Percentiles rank a stretch among this genome's conserved stretches.
Conservation (phyloP, 1,140 invertebrate genomes). For the Drosophila sturtevanti region DNA sequence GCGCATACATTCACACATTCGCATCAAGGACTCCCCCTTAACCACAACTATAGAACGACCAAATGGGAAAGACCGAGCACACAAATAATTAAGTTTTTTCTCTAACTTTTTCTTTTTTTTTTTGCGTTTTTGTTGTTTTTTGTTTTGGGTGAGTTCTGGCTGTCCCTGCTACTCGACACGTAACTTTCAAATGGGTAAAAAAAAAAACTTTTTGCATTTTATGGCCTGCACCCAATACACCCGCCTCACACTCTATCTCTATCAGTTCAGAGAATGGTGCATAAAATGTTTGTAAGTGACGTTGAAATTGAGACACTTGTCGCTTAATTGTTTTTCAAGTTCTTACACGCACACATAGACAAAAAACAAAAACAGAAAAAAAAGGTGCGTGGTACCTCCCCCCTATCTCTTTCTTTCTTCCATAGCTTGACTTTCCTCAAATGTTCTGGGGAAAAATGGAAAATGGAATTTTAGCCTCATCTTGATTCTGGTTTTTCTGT, state of each 20-base stretch:
- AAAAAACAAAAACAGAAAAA: conserved; percentile 26
- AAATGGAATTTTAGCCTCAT: conserved; percentile 62
- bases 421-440: conserved; percentile 8
- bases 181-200: conserved; percentile 70
- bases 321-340: conserved; percentile 80
- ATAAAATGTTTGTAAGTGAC: conserved; percentile 81
- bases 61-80: conserved; percentile 13
- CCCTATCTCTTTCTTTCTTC: background rate
- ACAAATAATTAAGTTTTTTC: conserved; percentile 79
- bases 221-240: conserved; percentile 36
- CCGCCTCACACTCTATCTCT: background rate
- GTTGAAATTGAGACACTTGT: conserved; percentile 81
- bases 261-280: conserved; percentile 53
- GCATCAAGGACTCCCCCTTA: conserved; percentile 39
- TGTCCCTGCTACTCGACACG: conserved; percentile 43
- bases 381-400: background rate
- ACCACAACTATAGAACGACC: conserved; percentile 30
- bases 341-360: conserved; percentile 47
- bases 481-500: conserved; percentile 35
- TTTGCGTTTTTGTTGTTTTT: background rate
- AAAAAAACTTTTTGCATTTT: conserved; percentile 77
- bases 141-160: conserved; percentile 26
- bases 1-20: conserved; percentile 37
- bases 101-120: conserved; percentile 49
- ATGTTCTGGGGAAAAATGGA: conserved; percentile 65